Base-by-base conservation (phyloP, 2,113 vertebrate genomes). In the Egretta garzetta region DNA sequence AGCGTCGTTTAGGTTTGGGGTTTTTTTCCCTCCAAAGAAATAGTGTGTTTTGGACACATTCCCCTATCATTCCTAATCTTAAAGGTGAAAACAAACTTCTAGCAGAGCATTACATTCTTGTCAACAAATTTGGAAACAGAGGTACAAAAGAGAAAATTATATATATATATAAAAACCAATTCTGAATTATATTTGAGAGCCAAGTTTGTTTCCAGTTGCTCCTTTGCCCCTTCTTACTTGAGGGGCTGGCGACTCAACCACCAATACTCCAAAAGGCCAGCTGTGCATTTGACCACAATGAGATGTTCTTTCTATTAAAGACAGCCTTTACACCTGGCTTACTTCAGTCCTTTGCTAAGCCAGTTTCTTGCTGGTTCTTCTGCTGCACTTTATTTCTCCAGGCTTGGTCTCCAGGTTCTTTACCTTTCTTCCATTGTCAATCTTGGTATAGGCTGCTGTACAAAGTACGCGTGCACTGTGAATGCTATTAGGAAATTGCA, bases 401-500 rank as follows among this genome's bases (percentile, higher is more conserved):
- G 33, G 20, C 70, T 47, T 87, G 28, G 26, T 82, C 55, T 79
- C 43, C n/a, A 87, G 22, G 43, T 91, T 80, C 35, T 77, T 66
- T 66, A 59, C 49, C n/a, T 87, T 80, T 73, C 53, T 75, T 91
- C 80, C 87, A 56, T 66, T 75, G 45, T 10, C 56, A 58, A n/a
- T 72, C 39, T 82, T 87, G 35, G 3, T 73, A 68, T 30, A 30
- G 21, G 47, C 62, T 84, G 64, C 47, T 80, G 45, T 80, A 43
- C 95, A 43, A 43, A 43, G 15, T 43, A 64, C 60, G 39, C 95
- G 95, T 96, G 52, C 13, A 35, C 32, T 93, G 45, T 81, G 92
- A 89, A 76, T 90, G 64, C 79, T 82, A 27, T 90, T 96, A 95
- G 93, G 94, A 96, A 93, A 52, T 72, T 70, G 66, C 43, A 79